Evolutionary conservation across 2,797 vertebrate species (phyloP).

Genomic region (Xerus rutilus): DNA sequence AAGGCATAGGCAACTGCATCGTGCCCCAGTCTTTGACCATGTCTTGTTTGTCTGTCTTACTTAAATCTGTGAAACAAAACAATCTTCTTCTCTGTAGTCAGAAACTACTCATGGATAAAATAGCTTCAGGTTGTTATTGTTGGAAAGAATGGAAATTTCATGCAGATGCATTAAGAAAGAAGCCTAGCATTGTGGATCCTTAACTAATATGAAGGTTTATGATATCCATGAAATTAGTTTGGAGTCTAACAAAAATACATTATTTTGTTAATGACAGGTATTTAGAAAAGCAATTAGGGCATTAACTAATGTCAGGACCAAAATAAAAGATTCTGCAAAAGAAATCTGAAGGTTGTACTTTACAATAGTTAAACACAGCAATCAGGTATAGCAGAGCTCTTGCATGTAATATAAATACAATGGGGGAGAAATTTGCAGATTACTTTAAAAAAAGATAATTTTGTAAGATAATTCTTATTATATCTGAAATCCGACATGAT

Average conservation of each 20-base stretch:
- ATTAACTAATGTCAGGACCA: slow-evolving; percentile 34
- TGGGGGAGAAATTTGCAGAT: neutral
- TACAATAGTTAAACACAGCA: neutral
- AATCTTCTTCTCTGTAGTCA: neutral
- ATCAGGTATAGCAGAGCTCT: neutral
- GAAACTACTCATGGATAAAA: slow-evolving; percentile 33
- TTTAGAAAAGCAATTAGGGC: slow-evolving; percentile 39
- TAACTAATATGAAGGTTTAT: slow-evolving; percentile 19
- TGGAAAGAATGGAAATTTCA: slow-evolving; percentile 59
- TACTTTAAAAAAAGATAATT: neutral
- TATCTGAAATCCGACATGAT: neutral
- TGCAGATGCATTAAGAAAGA: slow-evolving; percentile 21
- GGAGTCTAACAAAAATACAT: slow-evolving; percentile 46
- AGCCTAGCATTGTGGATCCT: neutral
- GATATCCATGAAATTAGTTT: slow-evolving; percentile 63
- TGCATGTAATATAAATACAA: neutral
- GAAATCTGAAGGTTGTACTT: neutral
- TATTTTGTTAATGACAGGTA: slow-evolving; percentile 42
- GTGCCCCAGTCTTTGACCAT: neutral
- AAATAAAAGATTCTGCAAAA: slow-evolving; percentile 3
- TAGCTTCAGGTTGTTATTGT: neutral
- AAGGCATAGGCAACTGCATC: neutral
- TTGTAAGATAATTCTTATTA: neutral
- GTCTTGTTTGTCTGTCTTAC: neutral
- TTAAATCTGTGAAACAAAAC: slow-evolving; percentile 40